phyloP scores from a whole-genome alignment of 92 coral and sea anemone genomes.

The Plumapathes pennacea region DNA sequence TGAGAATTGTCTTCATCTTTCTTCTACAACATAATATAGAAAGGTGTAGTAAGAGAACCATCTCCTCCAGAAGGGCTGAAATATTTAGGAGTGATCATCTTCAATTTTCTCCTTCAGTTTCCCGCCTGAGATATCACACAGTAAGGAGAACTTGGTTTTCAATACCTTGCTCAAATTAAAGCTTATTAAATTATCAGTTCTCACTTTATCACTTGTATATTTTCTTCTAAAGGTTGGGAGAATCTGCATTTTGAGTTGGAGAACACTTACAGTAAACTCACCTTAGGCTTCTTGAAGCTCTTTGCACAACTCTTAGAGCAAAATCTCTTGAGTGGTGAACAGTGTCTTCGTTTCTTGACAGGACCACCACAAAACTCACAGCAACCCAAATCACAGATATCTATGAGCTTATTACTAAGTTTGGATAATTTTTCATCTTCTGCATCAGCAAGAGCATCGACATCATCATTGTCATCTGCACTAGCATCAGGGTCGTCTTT shows the following conservation, averaged over 20 bases:
- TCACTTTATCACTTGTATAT: too few species aligned
- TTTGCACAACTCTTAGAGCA: conserved; percentile 87
- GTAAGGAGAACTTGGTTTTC: too few species aligned
- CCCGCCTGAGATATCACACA: too few species aligned
- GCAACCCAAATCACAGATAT: conserved; percentile 65
- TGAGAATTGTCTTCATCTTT: conserved; percentile 41
- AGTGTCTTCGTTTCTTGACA: conserved; percentile 68
- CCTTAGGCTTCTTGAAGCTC: conserved; percentile 58
- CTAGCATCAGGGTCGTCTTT: conserved; percentile 3
- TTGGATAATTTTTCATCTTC: conserved; percentile 31
- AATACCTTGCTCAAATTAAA: too few species aligned
- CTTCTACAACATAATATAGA: too few species aligned
- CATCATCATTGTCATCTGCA: background rate
- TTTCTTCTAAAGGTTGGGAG: too few species aligned
- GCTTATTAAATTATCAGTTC: too few species aligned
- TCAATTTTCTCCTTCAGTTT: too few species aligned
- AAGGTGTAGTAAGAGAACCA: too few species aligned
- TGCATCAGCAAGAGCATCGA: conserved; percentile 3
- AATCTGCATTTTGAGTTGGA: too few species aligned
- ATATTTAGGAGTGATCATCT: too few species aligned
- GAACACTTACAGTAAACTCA: background rate
- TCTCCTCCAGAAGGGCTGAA: too few species aligned
- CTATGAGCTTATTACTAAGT: conserved; percentile 31
- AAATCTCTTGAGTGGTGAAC: conserved; percentile 70
- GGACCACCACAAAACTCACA: conserved; percentile 91